These are phyloP conservation scores for Camponotus pennsylvanicus DNA, from an alignment of 1,140 invertebrate species.

Conservation along the genomic window DNA sequence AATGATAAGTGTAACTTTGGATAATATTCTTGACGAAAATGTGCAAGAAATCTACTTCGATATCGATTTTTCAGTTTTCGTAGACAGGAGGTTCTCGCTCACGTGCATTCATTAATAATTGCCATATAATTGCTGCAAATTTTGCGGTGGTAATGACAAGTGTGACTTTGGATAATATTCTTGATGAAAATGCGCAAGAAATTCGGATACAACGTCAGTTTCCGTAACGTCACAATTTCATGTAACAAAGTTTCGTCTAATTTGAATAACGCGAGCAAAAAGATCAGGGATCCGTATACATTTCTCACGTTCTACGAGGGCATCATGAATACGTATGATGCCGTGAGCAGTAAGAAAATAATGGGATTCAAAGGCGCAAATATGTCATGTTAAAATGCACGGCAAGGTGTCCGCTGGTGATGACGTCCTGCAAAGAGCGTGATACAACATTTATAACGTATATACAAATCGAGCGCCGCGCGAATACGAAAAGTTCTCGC, in stretches of 20 bases:
- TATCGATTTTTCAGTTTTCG: not conserved
- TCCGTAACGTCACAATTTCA: constrained; percentile 36
- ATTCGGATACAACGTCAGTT: constrained; percentile 16
- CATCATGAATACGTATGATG: constrained; percentile 64
- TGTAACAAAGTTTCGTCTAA: constrained; percentile 49
- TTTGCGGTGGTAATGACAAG: constrained; percentile 21
- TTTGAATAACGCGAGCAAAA: constrained; percentile 54
- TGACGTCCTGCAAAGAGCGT: constrained; percentile 16
- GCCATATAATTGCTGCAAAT: not conserved
- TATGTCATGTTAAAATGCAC: constrained; percentile 61
- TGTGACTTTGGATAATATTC: constrained; percentile 7
- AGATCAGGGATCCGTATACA: constrained; percentile 27
- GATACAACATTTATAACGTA: not conserved
- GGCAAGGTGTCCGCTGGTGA: constrained; percentile 27
- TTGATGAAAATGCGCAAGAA: constrained; percentile 35
- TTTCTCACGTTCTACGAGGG: constrained; percentile 33
- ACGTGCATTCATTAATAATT: constrained; percentile 10
- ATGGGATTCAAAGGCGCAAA: constrained; percentile 64
- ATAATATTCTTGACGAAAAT: not conserved
- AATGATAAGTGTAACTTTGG: constrained; percentile 20
- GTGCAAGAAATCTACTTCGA: constrained; percentile 33
- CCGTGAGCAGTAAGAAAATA: constrained; percentile 60
- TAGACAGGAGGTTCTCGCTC: not conserved
- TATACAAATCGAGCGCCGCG: constrained; percentile 20
- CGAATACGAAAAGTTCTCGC: constrained; percentile 18